Base-by-base conservation (phyloP, 2,797 vertebrate species). In the Choloepus didactylus region DNA sequence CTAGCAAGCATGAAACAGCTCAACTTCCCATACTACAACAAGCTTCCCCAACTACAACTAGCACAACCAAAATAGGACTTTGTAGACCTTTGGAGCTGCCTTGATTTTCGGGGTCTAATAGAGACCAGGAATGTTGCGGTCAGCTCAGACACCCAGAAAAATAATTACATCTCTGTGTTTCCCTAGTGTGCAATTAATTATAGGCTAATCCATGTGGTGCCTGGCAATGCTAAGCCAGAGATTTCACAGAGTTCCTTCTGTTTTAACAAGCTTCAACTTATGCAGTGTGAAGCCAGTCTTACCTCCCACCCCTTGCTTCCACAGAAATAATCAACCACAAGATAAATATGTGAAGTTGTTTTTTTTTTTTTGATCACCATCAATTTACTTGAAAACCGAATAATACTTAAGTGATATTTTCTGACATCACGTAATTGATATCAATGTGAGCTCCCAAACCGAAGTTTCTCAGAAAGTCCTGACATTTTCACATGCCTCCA, bases 141-240 rank as follows among this genome's bases (percentile, higher is more conserved):
- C 70, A 79, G 72, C 31, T 93, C 54, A 62, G 79, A 93, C 16
- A 27, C 60, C 54, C 19, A 66, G 75, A 85, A 90, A 91, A 92
- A 97, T 92, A 96, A 96, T 93, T 11, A 0, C 11, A 7, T 87
- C 84, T 94, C 88, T 96, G 75, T 94, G 75, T 91, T 60, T 86
- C 27, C 12, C 85, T 80, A 11, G 46, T 59, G 29, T 70, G 77
- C 75, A 82, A 16, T 85, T 72, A 35, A 35, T 35, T 2, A 85
- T 12, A 51, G 89, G 51, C 27, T 85, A 51, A 67, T 88, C 46
- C 88, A 14, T 94, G 59, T 82, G 79, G 62, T 94, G 92, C 93
- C 73, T 87, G 92, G 90, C 49, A 82, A 93, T n/a, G 60, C 84
- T 80, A 38, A 94, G 82, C 77, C 66, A 89, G 88, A 88, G 51